phyloP scores from a whole-genome alignment of 2,888 invertebrate genomes.

The Eristalinus aeneus region DNA sequence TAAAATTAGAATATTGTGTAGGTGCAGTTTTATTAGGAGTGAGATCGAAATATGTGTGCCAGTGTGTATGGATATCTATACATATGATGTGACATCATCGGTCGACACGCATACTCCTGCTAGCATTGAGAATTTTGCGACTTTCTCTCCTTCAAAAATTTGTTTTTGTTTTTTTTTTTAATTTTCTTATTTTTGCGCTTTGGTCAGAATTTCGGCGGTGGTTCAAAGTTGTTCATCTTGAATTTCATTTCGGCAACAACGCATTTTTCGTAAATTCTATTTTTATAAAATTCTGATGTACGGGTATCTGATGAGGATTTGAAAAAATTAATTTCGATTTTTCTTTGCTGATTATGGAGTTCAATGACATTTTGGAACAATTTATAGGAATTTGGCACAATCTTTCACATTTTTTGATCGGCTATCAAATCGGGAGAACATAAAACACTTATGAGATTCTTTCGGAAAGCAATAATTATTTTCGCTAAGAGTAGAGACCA shows the following conservation, averaged over 20 bases:
- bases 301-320: not conserved
- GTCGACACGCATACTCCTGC: not conserved
- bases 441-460: no score
- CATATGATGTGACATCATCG: slow-evolving; percentile 56
- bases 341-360: not conserved
- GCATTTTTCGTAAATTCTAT: slow-evolving; percentile 10
- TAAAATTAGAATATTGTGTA: slow-evolving; percentile 72
- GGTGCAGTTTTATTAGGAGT: slow-evolving; percentile 64
- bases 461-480: no score
- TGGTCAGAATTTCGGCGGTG: slow-evolving; percentile 2
- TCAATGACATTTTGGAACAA: not conserved
- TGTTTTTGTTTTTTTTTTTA: not conserved
- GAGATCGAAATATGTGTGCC: slow-evolving; percentile 31
- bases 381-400: not conserved
- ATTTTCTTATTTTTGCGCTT: not conserved
- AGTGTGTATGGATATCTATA: slow-evolving; percentile 12
- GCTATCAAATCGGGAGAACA: no score
- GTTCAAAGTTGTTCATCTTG: slow-evolving; percentile 37
- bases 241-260: slow-evolving; percentile 44
- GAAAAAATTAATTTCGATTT: not conserved
- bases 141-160: slow-evolving; percentile 10
- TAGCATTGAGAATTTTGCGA: slow-evolving; percentile 42
- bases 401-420: no score
- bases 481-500: no score
- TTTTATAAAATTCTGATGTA: slow-evolving; percentile 22